phyloP scores from a whole-genome alignment of 2,797 vertebrate species.

The Ctenochaetus hawaiiensis region DNA sequence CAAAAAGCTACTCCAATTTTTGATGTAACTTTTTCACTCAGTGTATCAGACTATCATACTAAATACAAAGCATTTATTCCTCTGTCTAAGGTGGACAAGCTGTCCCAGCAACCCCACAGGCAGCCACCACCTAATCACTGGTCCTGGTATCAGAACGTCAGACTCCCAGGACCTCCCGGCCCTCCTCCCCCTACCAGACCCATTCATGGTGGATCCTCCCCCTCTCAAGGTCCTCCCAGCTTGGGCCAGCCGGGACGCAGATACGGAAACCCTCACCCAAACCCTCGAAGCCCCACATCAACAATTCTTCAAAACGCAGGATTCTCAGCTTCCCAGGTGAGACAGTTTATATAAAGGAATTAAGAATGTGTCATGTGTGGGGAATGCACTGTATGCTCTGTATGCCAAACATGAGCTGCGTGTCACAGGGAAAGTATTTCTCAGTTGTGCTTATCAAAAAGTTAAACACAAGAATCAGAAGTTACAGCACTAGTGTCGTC shows the following conservation, averaged over 20 bases:
- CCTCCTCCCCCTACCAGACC: conserved; percentile 79
- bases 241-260: conserved; percentile 78
- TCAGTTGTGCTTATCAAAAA: too few relatives aligned
- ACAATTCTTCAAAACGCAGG: conserved; percentile 77
- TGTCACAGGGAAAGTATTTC: too few relatives aligned
- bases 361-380: background rate
- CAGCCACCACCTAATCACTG: conserved; percentile 83
- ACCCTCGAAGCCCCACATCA: conserved; percentile 80
- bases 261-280: conserved; percentile 64
- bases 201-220: conserved; percentile 82
- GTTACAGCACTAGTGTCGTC: too few relatives aligned
- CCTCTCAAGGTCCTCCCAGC: conserved; percentile 76
- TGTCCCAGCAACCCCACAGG: conserved; percentile 85
- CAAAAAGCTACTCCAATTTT: too few relatives aligned
- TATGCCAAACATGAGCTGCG: background rate
- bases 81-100: conserved; percentile 85
- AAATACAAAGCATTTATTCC: conserved; percentile 19
- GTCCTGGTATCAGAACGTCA: conserved; percentile 84
- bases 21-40: too few relatives aligned
- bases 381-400: background rate
- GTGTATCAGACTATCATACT: background rate
- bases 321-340: conserved; percentile 79
- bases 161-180: conserved; percentile 77
- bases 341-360: background rate
- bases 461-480: too few relatives aligned